These are phyloP conservation scores for Beris chalybata DNA, from an alignment of 2,888 invertebrate genomes.

Conservation along the genomic window DNA sequence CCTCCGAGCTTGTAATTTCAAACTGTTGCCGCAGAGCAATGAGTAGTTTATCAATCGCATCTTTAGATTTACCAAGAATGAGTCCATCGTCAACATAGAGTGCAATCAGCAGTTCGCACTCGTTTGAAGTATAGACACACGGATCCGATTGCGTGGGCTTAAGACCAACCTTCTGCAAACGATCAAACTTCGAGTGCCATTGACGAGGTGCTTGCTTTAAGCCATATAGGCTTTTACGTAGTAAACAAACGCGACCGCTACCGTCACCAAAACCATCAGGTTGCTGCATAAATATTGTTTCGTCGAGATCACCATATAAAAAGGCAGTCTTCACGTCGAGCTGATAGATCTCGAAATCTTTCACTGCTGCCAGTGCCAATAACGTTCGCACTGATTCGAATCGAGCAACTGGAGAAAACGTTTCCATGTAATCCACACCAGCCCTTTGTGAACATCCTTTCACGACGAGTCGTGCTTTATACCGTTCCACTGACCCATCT, in stretches of 20 bases:
- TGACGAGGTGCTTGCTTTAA: no score
- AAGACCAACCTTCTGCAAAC: no score
- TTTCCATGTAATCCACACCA: constrained; percentile 6
- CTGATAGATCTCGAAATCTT: constrained; percentile 10
- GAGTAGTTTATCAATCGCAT: no score
- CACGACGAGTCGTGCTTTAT: no score
- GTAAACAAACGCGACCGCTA: no score
- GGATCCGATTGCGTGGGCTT: constrained; percentile 1
- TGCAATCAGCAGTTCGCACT: constrained; percentile 7
- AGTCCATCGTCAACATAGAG: no score
- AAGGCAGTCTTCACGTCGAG: constrained; percentile 4
- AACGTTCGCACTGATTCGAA: background rate
- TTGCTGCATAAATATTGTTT: constrained; percentile 1
- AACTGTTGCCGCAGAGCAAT: no score
- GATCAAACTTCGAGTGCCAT: no score
- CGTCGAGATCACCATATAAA: constrained; percentile 7
- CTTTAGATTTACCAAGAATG: no score
- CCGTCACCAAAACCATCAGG: constrained; percentile 2
- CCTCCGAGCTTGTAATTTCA: no score
- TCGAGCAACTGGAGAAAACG: constrained; percentile 1
- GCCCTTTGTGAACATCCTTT: constrained; percentile 2
- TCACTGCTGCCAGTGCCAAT: background rate
- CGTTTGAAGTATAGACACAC: constrained; percentile 7
- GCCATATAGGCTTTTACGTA: no score
- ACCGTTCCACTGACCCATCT: no score